Conservation (phyloP, 1,140 invertebrate species). For the Doryteuthis pealeii region DNA sequence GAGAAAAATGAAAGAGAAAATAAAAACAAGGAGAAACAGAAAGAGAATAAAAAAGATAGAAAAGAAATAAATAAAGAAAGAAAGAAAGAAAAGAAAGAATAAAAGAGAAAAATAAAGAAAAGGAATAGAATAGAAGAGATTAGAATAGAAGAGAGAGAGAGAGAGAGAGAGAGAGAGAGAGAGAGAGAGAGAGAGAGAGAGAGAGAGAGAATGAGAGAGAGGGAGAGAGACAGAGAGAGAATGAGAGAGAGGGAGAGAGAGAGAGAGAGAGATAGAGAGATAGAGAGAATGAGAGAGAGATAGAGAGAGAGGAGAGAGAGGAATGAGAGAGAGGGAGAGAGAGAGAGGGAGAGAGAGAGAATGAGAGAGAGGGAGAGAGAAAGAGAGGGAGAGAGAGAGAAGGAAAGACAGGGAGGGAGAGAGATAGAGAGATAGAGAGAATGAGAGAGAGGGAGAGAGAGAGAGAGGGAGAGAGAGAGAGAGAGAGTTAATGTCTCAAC, state of each 20-base stretch:
- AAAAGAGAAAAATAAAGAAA: not conserved
- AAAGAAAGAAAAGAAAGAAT: not conserved
- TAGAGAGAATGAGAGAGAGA: too few species aligned
- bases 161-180: not conserved
- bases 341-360: too few species aligned
- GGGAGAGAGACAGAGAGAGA: not conserved
- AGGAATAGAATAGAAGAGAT: not conserved
- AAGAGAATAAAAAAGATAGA: not conserved
- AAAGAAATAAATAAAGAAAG: not conserved
- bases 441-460: too few species aligned
- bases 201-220: not conserved
- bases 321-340: too few species aligned
- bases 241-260: not conserved
- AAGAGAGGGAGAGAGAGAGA: too few species aligned
- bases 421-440: too few species aligned
- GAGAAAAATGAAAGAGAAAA: not conserved
- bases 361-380: too few species aligned
- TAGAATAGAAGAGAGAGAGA: not conserved
- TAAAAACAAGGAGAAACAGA: not conserved
- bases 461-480: too few species aligned
- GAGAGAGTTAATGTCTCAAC: too few species aligned
- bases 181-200: not conserved
- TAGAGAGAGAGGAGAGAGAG: too few species aligned
- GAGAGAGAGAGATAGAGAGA: too few species aligned
- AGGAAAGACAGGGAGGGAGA: too few species aligned